Conservation (phyloP, 2,888 invertebrate genomes). For the Lissonota sp. region DNA sequence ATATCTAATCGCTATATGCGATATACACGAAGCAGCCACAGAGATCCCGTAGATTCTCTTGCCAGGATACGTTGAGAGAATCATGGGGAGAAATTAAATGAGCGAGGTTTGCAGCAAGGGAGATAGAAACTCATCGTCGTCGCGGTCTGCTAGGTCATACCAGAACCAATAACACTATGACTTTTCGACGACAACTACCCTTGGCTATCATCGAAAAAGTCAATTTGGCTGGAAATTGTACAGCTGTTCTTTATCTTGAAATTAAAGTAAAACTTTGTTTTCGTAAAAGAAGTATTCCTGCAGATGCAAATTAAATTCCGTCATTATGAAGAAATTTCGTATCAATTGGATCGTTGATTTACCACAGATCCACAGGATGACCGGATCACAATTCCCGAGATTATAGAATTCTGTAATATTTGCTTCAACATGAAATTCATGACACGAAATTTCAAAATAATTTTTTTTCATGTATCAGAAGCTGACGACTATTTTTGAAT, state of each 20-base stretch:
- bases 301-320: no score
- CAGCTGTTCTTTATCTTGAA: background rate
- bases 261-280: background rate
- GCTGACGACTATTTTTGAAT: conserved; percentile 13
- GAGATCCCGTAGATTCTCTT: conserved; percentile 20
- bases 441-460: background rate
- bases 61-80: conserved; percentile 13
- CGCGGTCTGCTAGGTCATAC: conserved; percentile 45
- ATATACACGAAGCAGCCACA: conserved; percentile 2
- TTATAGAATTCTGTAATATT: no score
- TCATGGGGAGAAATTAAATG: conserved; percentile 17
- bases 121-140: conserved; percentile 42
- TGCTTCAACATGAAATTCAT: background rate
- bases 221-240: conserved; percentile 17
- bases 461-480: background rate
- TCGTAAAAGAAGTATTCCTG: no score
- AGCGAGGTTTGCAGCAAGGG: conserved; percentile 3
- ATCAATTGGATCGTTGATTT: no score
- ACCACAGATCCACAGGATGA: no score
- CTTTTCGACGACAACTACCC: conserved; percentile 33
- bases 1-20: no score
- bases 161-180: conserved; percentile 40
- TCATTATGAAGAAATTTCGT: no score
- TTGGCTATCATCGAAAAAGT: conserved; percentile 32
- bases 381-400: no score